Evolutionary conservation across 2,888 invertebrate genomes (phyloP).

Genomic region (Cheiracanthium punctorium): DNA sequence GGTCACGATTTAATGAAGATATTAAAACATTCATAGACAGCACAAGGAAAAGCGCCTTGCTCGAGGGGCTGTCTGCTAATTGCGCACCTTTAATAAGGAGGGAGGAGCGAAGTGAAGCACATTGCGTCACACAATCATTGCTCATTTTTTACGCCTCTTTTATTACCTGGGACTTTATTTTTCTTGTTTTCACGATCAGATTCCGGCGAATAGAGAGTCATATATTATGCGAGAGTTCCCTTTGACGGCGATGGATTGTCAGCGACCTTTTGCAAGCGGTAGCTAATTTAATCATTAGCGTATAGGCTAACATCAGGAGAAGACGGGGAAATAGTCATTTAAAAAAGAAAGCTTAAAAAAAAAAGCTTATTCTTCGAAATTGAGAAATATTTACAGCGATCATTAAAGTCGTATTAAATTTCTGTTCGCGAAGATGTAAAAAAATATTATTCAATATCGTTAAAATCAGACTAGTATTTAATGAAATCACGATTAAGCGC

Average conservation of each 20-base stretch:
- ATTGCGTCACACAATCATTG: slow-evolving; percentile 58
- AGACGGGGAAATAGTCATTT: too few relatives aligned
- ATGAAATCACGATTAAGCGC: too few relatives aligned
- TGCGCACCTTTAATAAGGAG: slow-evolving; percentile 56
- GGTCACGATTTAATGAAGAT: slow-evolving; percentile 67
- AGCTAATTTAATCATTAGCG: slow-evolving; percentile 59
- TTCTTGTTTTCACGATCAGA: slow-evolving; percentile 16
- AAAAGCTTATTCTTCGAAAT: too few relatives aligned
- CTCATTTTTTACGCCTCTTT: slow-evolving; percentile 65
- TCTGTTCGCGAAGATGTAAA: too few relatives aligned
- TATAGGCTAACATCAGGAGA: too few relatives aligned
- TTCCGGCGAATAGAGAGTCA: not conserved
- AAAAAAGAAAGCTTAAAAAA: too few relatives aligned
- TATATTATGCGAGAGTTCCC: slow-evolving; percentile 36
- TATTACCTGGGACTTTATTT: slow-evolving; percentile 34
- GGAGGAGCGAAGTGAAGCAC: slow-evolving; percentile 57
- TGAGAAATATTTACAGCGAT: too few relatives aligned
- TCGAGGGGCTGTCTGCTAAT: slow-evolving; percentile 55
- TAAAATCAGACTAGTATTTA: too few relatives aligned
- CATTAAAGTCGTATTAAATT: too few relatives aligned
- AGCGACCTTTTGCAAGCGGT: slow-evolving; percentile 9
- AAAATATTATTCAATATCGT: too few relatives aligned
- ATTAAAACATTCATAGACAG: slow-evolving; percentile 65
- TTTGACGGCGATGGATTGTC: slow-evolving; percentile 24
- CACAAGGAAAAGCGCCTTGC: slow-evolving; percentile 27